These are phyloP conservation scores for Larimichthys crocea DNA, from an alignment of 2,113 vertebrate genomes.

Conservation along the genomic window DNA sequence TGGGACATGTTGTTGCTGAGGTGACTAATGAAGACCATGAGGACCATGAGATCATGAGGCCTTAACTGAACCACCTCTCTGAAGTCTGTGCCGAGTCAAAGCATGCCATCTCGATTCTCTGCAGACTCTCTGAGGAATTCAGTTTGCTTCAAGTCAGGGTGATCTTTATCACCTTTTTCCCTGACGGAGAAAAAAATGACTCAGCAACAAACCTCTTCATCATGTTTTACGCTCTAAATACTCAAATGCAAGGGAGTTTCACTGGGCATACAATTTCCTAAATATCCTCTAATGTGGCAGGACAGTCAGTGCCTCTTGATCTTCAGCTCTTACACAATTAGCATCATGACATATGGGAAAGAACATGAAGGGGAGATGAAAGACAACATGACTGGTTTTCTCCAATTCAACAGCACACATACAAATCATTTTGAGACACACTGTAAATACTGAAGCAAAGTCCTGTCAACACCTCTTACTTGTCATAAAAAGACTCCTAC, in stretches of 20 bases:
- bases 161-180: conserved; percentile 8
- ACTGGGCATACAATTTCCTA: background rate
- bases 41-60: conserved; percentile 48
- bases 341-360: conserved; percentile 17
- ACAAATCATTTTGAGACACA: background rate
- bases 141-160: background rate
- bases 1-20: conserved; percentile 48
- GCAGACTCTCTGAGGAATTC: conserved; percentile 16
- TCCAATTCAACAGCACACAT: conserved; percentile 14
- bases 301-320: conserved; percentile 55
- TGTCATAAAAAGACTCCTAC: too few relatives aligned
- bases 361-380: conserved; percentile 38
- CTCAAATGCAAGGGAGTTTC: conserved; percentile 12
- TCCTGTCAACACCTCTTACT: background rate
- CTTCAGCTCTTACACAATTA: conserved; percentile 24
- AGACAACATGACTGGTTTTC: conserved; percentile 26
- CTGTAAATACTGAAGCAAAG: background rate
- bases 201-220: conserved; percentile 27
- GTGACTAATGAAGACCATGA: conserved; percentile 51
- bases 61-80: conserved; percentile 19
- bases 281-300: background rate
- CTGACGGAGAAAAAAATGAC: background rate
- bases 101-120: background rate
- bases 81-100: conserved; percentile 13
- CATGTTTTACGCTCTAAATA: conserved; percentile 8